Percentiles rank a stretch among this genome's conserved stretches.
Conservation (phyloP, 2,888 invertebrate genomes). For the Lithosia quadra region DNA sequence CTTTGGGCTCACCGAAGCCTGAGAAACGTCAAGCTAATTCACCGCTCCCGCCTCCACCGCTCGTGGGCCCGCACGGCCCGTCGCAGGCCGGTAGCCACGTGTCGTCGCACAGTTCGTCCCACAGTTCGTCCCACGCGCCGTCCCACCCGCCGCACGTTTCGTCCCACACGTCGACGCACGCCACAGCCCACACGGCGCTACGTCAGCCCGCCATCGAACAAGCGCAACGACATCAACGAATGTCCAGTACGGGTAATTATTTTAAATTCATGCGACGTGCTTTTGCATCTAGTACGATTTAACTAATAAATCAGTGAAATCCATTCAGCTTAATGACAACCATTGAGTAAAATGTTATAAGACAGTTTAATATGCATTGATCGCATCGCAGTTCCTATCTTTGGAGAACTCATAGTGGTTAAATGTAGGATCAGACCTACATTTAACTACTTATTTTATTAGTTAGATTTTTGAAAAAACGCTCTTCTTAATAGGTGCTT, state of each 20-base stretch:
- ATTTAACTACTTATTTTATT: too few relatives aligned
- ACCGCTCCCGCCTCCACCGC: constrained; percentile 92
- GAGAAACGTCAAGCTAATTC: constrained; percentile 96
- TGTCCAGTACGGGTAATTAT: constrained; percentile 75
- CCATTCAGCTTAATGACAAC: too few relatives aligned
- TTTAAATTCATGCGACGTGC: not conserved
- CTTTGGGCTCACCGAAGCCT: constrained; percentile 95
- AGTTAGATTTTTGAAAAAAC: too few relatives aligned
- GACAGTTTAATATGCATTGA: too few relatives aligned
- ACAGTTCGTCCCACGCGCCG: constrained; percentile 8
- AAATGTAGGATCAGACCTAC: too few relatives aligned
- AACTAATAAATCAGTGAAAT: too few relatives aligned
- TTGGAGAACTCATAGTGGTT: too few relatives aligned
- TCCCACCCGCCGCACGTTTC: constrained; percentile 13
- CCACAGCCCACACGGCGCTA: constrained; percentile 35
- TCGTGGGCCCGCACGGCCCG: constrained; percentile 27
- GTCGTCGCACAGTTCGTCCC: constrained; percentile 1
- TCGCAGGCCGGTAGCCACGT: constrained; percentile 7
- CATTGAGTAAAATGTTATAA: too few relatives aligned
- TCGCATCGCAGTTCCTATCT: too few relatives aligned
- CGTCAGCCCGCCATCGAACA: constrained; percentile 62
- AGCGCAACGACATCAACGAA: constrained; percentile 72
- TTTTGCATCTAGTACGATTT: not conserved
- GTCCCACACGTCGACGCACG: constrained; percentile 17
- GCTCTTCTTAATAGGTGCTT: too few relatives aligned